phyloP scores from a whole-genome alignment of 2,888 invertebrate genomes.

The Patella depressa region DNA sequence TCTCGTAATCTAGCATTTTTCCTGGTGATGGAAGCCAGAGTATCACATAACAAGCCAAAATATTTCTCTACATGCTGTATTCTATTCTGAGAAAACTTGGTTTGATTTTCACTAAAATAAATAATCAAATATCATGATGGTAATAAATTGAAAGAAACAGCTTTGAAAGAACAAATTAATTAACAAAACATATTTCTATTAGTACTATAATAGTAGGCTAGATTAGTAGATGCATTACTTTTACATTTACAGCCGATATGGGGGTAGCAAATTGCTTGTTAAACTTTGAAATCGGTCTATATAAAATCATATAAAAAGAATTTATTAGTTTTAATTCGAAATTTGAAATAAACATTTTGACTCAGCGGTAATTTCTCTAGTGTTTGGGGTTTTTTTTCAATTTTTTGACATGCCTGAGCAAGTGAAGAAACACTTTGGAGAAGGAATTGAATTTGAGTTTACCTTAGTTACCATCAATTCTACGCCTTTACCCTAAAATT shows the following conservation, averaged over 20 bases:
- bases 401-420: no score
- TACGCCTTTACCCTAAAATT: background rate
- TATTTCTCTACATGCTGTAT: conserved; percentile 83
- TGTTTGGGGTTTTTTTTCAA: no score
- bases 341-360: no score
- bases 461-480: conserved; percentile 7
- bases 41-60: conserved; percentile 83
- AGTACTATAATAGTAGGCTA: background rate
- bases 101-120: conserved; percentile 65
- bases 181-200: no score
- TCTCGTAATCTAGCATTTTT: conserved; percentile 83
- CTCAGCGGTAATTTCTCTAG: no score
- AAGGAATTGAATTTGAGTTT: background rate
- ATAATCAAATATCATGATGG: background rate
- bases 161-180: no score
- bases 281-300: no score
- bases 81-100: conserved; percentile 86
- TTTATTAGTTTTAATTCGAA: no score
- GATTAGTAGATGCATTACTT: background rate
- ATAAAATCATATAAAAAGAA: no score
- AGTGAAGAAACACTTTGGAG: no score
- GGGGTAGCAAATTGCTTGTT: background rate
- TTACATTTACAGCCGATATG: background rate
- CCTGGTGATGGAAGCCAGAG: conserved; percentile 82
- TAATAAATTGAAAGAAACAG: no score